Evolutionary conservation across 2,797 vertebrate genomes (phyloP).

Genomic region (Micrastur ruficollis): DNA sequence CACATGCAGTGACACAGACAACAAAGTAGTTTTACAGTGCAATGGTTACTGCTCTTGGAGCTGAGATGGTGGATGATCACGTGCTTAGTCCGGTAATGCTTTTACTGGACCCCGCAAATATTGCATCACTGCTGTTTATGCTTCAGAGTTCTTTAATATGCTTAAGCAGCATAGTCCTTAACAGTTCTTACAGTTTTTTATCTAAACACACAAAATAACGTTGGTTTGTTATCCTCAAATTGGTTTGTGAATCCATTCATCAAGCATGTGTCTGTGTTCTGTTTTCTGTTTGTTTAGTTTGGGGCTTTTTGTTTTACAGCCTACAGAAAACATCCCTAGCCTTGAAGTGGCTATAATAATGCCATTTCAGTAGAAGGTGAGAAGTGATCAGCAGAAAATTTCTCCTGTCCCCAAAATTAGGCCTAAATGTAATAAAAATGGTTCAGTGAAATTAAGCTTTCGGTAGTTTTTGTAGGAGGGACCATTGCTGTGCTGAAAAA

Average conservation of each 20-base stretch:
- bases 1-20: neutral
- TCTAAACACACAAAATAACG: neutral
- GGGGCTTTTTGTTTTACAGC: neutral
- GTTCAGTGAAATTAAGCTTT: neutral
- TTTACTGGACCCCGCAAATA: neutral
- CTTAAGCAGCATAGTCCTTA: neutral
- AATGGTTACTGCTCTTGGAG: neutral
- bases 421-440: neutral
- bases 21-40: neutral
- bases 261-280: neutral
- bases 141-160: neutral
- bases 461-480: neutral
- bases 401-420: neutral
- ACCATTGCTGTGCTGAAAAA: neutral
- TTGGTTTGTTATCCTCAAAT: neutral
- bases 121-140: neutral
- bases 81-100: neutral
- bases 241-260: neutral
- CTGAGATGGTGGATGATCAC: neutral
- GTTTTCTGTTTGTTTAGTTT: neutral
- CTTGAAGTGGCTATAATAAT: neutral
- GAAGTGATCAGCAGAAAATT: neutral
- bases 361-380: neutral
- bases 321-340: neutral
- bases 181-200: neutral